Conservation (phyloP, 2,113 vertebrate species). For the Nothoprocta pentlandii region DNA sequence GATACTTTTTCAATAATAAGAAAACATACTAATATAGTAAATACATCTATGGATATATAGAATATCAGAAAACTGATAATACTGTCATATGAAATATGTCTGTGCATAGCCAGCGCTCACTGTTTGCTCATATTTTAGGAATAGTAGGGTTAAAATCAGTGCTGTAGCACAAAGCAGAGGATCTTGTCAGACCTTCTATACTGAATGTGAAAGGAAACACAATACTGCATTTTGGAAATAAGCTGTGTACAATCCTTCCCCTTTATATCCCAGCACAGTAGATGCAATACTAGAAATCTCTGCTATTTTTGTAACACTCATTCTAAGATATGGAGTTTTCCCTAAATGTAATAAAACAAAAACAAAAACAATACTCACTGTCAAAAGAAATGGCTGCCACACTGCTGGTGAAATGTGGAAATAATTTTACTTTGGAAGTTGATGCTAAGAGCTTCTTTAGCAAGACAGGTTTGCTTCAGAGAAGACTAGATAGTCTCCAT, state of each 20-base stretch:
- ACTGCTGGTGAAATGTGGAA: not conserved
- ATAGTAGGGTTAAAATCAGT: not conserved
- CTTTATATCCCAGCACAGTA: not conserved
- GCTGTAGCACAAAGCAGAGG: not conserved
- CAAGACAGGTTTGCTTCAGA: not conserved
- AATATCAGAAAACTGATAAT: not conserved
- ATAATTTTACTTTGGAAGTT: slow-evolving; percentile 8
- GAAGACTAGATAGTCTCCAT: not conserved
- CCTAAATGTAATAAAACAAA: not conserved
- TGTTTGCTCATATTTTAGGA: not conserved
- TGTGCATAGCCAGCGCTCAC: not conserved
- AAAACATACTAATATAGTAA: not conserved
- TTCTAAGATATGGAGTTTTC: not conserved
- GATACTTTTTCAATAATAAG: not conserved
- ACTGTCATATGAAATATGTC: not conserved
- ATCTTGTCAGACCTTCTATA: not conserved
- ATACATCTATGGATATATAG: not conserved
- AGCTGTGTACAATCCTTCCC: not conserved
- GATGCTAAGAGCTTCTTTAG: not conserved
- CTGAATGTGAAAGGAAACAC: not conserved
- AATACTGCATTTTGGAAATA: not conserved
- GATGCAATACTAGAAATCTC: not conserved
- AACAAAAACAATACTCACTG: not conserved
- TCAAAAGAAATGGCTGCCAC: not conserved
- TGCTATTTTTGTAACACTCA: not conserved